Base-by-base conservation (phyloP, 2,888 invertebrate genomes). In the Norana najaformis region DNA sequence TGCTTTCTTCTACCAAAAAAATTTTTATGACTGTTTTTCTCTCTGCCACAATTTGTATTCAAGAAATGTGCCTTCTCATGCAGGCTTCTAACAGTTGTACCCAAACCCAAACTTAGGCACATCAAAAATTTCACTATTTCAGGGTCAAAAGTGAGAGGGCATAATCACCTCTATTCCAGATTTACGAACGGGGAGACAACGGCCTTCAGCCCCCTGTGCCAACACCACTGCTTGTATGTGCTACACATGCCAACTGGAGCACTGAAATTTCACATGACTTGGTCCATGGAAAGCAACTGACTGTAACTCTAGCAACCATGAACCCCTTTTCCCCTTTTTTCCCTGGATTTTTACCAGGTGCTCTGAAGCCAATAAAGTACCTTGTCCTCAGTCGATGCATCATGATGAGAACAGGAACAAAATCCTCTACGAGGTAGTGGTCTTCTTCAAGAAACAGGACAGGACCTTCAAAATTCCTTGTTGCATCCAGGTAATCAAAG, bases 401-500 rank as follows among this genome's bases (percentile, higher is more conserved):
- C 85, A 89, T 91, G 5, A 90, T 39, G 88, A 99, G 96, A 93
- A 98, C 96, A 95, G 98, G 97, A 11, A 99, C 96, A 94, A 98
- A 98, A 95, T 99, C 99, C 93, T 98, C 98, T 11, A 98, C 97
- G 0, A 99, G 97, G 95, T 98, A 99, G 94, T 99, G 99, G 95
- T 99, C 99, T 95, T 99, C 99, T 95, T 99, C 99, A 89, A 99
- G 96, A 94, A 99, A 97, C 91, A 99, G 96, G 16, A 99, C 97
- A 94, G 97, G 96, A 83, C 97, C 97, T 96, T 95, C 96, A 94
- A 98, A 98, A 93, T 97, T 96, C 91, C 96, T 96, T 20, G 98
- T 97, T n/a, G 97, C 96, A 93, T 97, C 96, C 83, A 99, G 96
- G 93, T 97, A 97, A 94, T 98, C 97, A 95, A 99, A 99, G 82